phyloP scores from a whole-genome alignment of 2,113 vertebrate genomes.

The Dromaius novaehollandiae region DNA sequence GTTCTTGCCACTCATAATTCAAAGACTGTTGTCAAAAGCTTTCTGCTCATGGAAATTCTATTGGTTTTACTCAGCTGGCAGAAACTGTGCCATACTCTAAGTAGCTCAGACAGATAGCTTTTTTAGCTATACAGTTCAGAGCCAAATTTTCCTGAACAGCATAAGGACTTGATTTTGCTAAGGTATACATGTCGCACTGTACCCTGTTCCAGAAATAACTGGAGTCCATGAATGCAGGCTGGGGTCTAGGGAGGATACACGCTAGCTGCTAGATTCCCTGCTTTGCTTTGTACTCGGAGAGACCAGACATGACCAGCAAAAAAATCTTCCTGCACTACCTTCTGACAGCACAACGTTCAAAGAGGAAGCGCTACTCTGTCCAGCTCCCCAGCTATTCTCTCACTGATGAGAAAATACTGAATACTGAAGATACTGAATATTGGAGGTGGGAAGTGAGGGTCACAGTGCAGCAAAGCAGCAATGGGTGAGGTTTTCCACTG shows the following conservation, averaged over 20 bases:
- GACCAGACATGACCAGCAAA: background rate
- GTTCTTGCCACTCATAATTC: conserved; percentile 40
- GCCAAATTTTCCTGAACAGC: conserved; percentile 69
- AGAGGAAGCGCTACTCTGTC: background rate
- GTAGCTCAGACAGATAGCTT: conserved; percentile 59
- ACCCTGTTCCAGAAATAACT: conserved; percentile 57
- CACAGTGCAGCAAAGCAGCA: background rate
- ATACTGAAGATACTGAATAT: accelerated
- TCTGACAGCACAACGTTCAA: background rate
- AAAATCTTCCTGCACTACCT: background rate
- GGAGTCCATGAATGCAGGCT: background rate
- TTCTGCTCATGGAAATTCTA: conserved; percentile 56
- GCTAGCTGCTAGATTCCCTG: conserved; percentile 4
- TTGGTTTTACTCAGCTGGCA: conserved; percentile 55
- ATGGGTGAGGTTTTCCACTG: background rate
- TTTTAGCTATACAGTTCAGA: conserved; percentile 60
- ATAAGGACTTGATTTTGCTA: conserved; percentile 70
- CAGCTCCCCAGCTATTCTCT: background rate
- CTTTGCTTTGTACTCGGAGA: background rate
- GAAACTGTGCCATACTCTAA: conserved; percentile 37
- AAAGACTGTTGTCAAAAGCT: conserved; percentile 43
- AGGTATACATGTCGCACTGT: conserved; percentile 56
- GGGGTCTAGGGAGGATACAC: conserved; percentile 38
- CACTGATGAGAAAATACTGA: background rate
- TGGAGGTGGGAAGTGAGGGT: background rate